phyloP scores from a whole-genome alignment of 2,113 vertebrate species.

The Chitala chitala region DNA sequence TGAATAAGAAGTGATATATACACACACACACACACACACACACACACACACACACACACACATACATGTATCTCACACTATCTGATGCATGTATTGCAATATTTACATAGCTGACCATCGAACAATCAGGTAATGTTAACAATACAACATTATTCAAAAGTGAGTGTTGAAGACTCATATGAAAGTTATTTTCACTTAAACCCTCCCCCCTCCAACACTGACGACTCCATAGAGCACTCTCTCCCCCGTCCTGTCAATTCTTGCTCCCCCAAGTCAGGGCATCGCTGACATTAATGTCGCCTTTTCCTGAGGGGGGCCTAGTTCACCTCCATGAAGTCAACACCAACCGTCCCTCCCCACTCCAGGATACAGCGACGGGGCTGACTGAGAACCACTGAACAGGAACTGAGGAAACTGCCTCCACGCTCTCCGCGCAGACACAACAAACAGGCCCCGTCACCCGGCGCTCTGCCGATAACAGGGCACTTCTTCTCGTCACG shows the following conservation, averaged over 20 bases:
- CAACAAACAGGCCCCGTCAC: too few relatives aligned
- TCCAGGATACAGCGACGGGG: too few relatives aligned
- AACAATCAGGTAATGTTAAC: too few relatives aligned
- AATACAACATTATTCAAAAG: too few relatives aligned
- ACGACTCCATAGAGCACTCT: constrained; percentile 11
- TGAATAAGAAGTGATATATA: too few relatives aligned
- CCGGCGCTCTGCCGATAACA: background rate
- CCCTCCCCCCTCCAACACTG: constrained; percentile 11
- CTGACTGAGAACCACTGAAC: background rate
- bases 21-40: too few relatives aligned
- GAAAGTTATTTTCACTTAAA: constrained; percentile 31
- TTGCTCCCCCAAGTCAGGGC: constrained; percentile 14
- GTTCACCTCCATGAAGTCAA: constrained; percentile 15
- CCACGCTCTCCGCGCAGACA: too few relatives aligned
- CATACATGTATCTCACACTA: background rate
- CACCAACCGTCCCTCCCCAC: too few relatives aligned
- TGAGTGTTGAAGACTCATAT: too few relatives aligned
- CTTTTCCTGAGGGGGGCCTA: constrained; percentile 17
- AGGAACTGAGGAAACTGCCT: background rate
- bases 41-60: background rate
- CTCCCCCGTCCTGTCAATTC: constrained; percentile 24
- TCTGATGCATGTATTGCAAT: background rate
- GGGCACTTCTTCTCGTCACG: constrained; percentile 11
- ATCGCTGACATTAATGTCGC: constrained; percentile 29
- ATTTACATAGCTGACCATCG: too few relatives aligned